Evolutionary conservation across 2,797 vertebrate species (phyloP).

Genomic region (Cyclopterus lumpus): DNA sequence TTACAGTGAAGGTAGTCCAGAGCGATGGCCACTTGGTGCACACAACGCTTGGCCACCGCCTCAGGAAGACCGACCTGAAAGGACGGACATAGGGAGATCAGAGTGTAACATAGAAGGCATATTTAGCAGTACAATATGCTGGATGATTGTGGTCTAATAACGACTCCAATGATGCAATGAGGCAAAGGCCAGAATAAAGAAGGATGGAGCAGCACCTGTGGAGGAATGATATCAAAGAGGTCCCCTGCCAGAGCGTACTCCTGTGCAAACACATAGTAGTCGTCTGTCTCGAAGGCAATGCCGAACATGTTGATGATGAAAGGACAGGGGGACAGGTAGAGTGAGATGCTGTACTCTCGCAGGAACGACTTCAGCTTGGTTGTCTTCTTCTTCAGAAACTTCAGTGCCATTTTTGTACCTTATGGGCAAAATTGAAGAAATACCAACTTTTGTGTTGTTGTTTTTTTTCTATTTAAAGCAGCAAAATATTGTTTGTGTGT

Average conservation of each 20-base stretch:
- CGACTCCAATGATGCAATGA: neutral
- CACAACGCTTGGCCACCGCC: slow-evolving; percentile 87
- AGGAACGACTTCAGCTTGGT: slow-evolving; percentile 90
- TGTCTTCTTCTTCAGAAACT: slow-evolving; percentile 89
- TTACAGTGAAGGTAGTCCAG: slow-evolving; percentile 88
- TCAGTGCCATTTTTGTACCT: slow-evolving; percentile 90
- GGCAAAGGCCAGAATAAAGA: neutral
- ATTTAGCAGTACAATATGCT: neutral
- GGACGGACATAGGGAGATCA: neutral
- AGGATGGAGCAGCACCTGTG: slow-evolving; percentile 82
- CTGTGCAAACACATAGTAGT: slow-evolving; percentile 89
- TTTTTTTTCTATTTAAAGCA: neutral
- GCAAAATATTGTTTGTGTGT: neutral
- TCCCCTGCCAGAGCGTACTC: slow-evolving; percentile 89
- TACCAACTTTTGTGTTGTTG: neutral
- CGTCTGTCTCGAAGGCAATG: slow-evolving; percentile 88
- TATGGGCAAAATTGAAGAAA: neutral
- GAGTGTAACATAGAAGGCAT: neutral
- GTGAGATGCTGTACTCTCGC: slow-evolving; percentile 88
- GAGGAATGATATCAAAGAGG: slow-evolving; percentile 90
- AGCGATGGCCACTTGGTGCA: slow-evolving; percentile 88
- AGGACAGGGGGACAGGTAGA: slow-evolving; percentile 87
- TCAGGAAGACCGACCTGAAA: slow-evolving; percentile 86
- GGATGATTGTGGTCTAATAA: too few species aligned
- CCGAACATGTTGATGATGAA: slow-evolving; percentile 91